phyloP scores from a whole-genome alignment of 1,140 invertebrate species.

The Pseudomyrmex pallidus region DNA sequence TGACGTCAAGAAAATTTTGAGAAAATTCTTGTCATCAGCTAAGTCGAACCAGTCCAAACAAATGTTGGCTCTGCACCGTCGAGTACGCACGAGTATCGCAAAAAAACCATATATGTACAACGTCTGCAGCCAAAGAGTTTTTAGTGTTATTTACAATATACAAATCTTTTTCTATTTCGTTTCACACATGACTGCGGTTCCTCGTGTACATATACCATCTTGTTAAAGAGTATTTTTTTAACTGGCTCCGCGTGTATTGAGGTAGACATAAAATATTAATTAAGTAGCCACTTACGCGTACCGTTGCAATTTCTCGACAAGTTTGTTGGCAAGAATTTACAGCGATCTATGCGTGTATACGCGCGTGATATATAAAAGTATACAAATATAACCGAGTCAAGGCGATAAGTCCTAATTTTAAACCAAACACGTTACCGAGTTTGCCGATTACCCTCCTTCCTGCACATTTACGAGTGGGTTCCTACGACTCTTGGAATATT shows the following conservation, averaged over 20 bases:
- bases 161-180: conserved; percentile 34
- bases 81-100: too few species aligned
- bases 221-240: conserved; percentile 62
- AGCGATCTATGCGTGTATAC: neutral
- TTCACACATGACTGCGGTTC: conserved; percentile 44
- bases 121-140: too few species aligned
- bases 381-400: conserved; percentile 52
- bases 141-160: conserved; percentile 63
- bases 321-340: conserved; percentile 60
- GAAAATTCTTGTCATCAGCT: too few species aligned
- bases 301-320: conserved; percentile 40
- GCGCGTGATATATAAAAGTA: conserved; percentile 27
- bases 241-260: conserved; percentile 41
- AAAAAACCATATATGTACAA: too few species aligned
- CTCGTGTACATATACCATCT: conserved; percentile 34
- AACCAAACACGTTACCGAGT: conserved; percentile 57
- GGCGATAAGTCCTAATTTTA: conserved; percentile 52
- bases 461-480: conserved; percentile 65
- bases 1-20: too few species aligned
- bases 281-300: conserved; percentile 36
- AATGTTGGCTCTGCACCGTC: too few species aligned
- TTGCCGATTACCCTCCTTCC: conserved; percentile 52
- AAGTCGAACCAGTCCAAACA: too few species aligned
- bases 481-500: conserved; percentile 71
- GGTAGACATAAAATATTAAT: conserved; percentile 59